Evolutionary conservation across 2,888 invertebrate species (phyloP), one percentile per base, ranked within the genome.

Genomic region (Hartigia nigra): DNA sequence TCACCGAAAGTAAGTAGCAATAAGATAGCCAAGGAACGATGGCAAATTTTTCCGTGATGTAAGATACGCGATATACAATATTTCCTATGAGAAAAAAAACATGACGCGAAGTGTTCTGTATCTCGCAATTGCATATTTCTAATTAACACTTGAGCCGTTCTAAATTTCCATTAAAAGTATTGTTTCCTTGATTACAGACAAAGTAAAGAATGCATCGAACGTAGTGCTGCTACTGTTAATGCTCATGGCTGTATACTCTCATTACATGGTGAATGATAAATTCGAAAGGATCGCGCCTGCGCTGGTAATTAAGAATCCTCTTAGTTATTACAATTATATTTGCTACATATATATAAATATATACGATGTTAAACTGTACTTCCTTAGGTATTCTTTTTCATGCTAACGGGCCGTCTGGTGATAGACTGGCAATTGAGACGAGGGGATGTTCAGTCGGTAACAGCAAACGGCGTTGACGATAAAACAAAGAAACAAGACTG

Each of bases 201-300:
- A 96, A 92, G 93, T 98, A 82, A 98, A 98, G 92, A 97, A 98
- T 91, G 94, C 95, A 75, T 97, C 98, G 74, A 99, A 99, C 92
- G 92, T 96, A 12, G 94, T 97, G 55, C 93, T 99, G 80, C 93
- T 99, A 72, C 84, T 96, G 77, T 92, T 98, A 83, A 98, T 98
- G 95, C 90, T 97, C 82, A 94, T 98, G 92, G 97, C 98, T 69
- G 96, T 98, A 78, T 98, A 98, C 92, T 98, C 98, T 23, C 98
- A 98, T 91, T 95, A 97, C 88, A 96, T 97, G 95, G 97, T 98
- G 55, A 97, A 97, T 77, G 98, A 98, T 91, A 97, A 97, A 84
- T 96, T 98, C 91, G 98, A 98, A 91, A 94, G 98, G 85, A 96
- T 96, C 77, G 98, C 97, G 23, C 97, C 97, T 0, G 96, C 97